A percentile compares a stretch with the other conserved stretches of the same genome.
Evolutionary conservation across 2,888 invertebrate genomes (phyloP).

Genomic region (Adelphocoris suturalis): DNA sequence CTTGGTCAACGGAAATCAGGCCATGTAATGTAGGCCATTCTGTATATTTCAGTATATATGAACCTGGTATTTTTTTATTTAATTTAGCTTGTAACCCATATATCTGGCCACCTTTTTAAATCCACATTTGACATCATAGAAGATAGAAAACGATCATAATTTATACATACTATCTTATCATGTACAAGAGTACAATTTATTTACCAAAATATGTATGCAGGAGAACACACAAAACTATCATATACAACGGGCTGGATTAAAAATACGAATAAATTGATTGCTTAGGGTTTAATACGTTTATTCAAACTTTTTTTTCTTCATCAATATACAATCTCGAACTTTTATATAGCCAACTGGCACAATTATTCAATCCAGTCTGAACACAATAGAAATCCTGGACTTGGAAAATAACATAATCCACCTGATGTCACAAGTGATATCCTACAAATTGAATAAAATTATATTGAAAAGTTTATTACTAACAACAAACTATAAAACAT

Average conservation of each 20-base stretch:
- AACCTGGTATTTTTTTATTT: too few species aligned
- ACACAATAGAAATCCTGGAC: conserved; percentile 47
- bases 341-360: conserved; percentile 52
- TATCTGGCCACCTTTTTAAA: too few species aligned
- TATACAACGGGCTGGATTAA: background rate
- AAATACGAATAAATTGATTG: conserved; percentile 68
- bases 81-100: too few species aligned
- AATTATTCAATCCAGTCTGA: conserved; percentile 38
- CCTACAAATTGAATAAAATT: background rate
- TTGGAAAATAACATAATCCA: background rate
- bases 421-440: background rate
- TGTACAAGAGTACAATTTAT: too few species aligned
- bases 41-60: too few species aligned
- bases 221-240: background rate
- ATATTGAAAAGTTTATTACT: background rate
- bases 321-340: conserved; percentile 65
- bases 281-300: conserved; percentile 69
- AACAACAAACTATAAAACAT: background rate
- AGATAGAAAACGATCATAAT: too few species aligned
- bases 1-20: too few species aligned
- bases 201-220: background rate
- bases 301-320: conserved; percentile 59
- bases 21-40: too few species aligned
- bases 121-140: too few species aligned
- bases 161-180: too few species aligned